Evolutionary conservation across 2,888 invertebrate genomes (phyloP), one percentile per base, ranked within the genome.

Genomic region (Tuberolachnus salignus): DNA sequence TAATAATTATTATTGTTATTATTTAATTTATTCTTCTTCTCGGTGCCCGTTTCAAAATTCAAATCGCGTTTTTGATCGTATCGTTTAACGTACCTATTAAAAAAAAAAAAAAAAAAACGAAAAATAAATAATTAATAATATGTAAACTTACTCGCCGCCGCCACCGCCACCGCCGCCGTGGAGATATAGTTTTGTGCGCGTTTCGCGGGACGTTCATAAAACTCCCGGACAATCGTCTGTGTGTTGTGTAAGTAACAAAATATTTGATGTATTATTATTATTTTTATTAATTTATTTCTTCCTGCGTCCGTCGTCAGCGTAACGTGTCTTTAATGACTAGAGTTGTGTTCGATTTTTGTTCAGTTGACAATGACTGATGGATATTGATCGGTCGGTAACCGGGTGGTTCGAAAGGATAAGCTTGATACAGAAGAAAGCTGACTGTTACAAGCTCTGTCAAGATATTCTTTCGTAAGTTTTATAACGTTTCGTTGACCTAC

Each of bases 371-470:
- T 78, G 78, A 78, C 69, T 69, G 64, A 78, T 78, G 78, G 78
- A 78, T 78, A 78, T 61, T 78, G 69, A 78, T 42, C 78, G 14
- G 16, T 78, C 78, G 1, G 3, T 78, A n/a, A 69, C 69, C 51
- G 59, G 59, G 21, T 78, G 78, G 78, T 78, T 69, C 13, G 64
- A 78, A 78, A 78, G 78, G 59, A 69, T 78, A 78, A 51, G 69
- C 78, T 78, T 69, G 69, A 69, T 78, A 69, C 78, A 78, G 69
- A 78, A 9, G 59, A 78, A 59, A 69, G 67, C 78, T n/a, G 78
- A 78, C 51, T 59, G 59, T 14, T 78, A 78, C 11, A 78, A 69
- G 78, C 59, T 78, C 26, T 46, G 59, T 59, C 78, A 78, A 69
- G 78, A 78, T 51, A 69, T 78, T 69, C 67, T 78, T 61, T 69